Percentiles rank a stretch among this genome's conserved stretches.
These are phyloP conservation scores for Rugalucina vietnamica DNA, from an alignment of 2,888 invertebrate genomes.

Conservation along the genomic window DNA sequence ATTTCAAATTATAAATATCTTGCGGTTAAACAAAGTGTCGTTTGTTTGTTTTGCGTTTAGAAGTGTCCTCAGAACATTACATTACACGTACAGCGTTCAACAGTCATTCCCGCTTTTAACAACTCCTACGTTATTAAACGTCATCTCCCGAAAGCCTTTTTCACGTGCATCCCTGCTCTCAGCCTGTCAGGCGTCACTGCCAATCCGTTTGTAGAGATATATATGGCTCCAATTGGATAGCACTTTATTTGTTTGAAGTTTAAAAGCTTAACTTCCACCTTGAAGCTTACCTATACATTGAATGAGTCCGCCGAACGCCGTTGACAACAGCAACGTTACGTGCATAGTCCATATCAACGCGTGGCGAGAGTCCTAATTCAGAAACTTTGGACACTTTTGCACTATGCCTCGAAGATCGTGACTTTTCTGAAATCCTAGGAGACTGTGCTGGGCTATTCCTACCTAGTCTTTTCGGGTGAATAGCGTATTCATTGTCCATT, in stretches of 20 bases:
- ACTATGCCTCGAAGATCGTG: not conserved
- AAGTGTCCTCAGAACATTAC: no score
- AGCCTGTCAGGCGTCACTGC: no score
- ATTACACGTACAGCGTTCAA: no score
- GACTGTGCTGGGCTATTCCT: slow-evolving; percentile 33
- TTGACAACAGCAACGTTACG: slow-evolving; percentile 32
- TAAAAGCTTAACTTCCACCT: not conserved
- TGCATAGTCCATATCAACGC: slow-evolving; percentile 49
- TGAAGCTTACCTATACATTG: slow-evolving; percentile 67
- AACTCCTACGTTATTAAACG: no score
- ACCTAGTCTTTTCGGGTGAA: slow-evolving; percentile 46
- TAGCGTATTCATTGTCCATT: slow-evolving; percentile 53
- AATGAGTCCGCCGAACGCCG: slow-evolving; percentile 66
- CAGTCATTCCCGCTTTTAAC: no score
- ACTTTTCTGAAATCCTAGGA: not conserved
- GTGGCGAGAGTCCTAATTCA: slow-evolving; percentile 43
- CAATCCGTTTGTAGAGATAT: not conserved
- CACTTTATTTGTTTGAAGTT: slow-evolving; percentile 3
- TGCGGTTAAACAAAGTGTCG: no score
- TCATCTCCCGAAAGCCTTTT: no score
- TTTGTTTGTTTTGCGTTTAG: no score
- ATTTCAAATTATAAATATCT: no score
- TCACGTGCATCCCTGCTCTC: no score
- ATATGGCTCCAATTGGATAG: not conserved
- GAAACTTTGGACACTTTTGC: slow-evolving; percentile 36